Evolutionary conservation across 2,888 invertebrate genomes (phyloP).

Genomic region (Aporophyla lueneburgensis): DNA sequence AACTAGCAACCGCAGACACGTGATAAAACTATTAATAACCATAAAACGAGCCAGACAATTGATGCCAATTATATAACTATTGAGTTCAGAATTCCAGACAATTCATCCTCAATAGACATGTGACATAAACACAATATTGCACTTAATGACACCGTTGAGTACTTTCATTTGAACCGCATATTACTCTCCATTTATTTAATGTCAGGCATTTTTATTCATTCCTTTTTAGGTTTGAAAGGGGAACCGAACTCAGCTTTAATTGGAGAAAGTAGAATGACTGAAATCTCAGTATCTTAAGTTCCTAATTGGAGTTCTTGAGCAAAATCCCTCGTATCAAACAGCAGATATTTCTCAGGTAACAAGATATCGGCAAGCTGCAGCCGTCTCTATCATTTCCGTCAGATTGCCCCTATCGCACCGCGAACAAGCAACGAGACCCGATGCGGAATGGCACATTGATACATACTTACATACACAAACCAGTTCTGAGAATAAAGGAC

Average conservation of each 20-base stretch:
- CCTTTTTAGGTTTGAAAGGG: not conserved
- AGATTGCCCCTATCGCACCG: constrained; percentile 74
- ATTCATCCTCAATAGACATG: constrained; percentile 65
- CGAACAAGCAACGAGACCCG: constrained; percentile 71
- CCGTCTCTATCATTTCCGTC: constrained; percentile 77
- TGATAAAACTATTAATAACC: constrained; percentile 67
- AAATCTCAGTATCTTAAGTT: constrained; percentile 22
- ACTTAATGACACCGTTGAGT: constrained; percentile 45
- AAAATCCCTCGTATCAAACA: constrained; percentile 24
- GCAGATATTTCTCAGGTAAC: constrained; percentile 49
- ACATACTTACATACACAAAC: constrained; percentile 64
- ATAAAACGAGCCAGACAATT: constrained; percentile 69
- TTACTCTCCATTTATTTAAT: constrained; percentile 40
- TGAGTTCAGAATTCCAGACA: constrained; percentile 62
- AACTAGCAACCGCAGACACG: constrained; percentile 56
- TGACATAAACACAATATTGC: constrained; percentile 60
- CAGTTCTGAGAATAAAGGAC: constrained; percentile 74
- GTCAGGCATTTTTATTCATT: constrained; percentile 17
- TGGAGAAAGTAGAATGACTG: not conserved
- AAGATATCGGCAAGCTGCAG: constrained; percentile 63
- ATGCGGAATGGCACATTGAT: constrained; percentile 67
- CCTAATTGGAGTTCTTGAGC: constrained; percentile 13
- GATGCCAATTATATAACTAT: constrained; percentile 70
- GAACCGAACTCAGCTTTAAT: constrained; percentile 11
- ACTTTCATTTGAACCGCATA: constrained; percentile 49